These are phyloP conservation scores for Drosophila ananassae DNA, from an alignment of 1,140 invertebrate genomes.

Conservation along the genomic window DNA sequence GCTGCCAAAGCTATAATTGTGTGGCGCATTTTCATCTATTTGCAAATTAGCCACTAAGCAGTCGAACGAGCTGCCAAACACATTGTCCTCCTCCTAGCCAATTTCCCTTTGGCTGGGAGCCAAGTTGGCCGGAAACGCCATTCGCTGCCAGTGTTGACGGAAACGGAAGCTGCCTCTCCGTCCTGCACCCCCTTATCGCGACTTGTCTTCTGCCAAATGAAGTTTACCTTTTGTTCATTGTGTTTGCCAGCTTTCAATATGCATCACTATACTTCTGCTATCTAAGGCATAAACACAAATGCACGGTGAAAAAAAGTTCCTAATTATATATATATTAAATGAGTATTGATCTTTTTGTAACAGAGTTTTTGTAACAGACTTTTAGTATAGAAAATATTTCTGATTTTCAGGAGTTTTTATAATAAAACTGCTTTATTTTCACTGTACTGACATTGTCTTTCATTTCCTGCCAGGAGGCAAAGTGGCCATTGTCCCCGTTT, in stretches of 20 bases:
- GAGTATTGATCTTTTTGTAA: neutral
- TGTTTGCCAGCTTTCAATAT: conserved; percentile 52
- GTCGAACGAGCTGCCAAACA: conserved; percentile 51
- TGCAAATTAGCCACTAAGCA: conserved; percentile 72
- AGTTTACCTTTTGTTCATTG: conserved; percentile 59
- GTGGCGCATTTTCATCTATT: conserved; percentile 59
- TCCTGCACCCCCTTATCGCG: neutral
- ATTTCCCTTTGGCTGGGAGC: conserved; percentile 27
- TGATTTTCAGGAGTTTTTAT: no score
- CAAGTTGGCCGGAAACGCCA: conserved; percentile 39
- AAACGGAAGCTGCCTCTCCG: conserved; percentile 38
- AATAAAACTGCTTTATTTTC: neutral
- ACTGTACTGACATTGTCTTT: conserved; percentile 11
- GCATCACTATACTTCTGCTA: conserved; percentile 26
- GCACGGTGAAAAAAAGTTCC: conserved; percentile 9
- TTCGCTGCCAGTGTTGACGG: conserved; percentile 45
- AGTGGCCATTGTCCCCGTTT: conserved; percentile 46
- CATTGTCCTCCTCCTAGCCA: conserved; percentile 18
- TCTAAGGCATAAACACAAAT: conserved; percentile 34
- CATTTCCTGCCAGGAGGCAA: conserved; percentile 28
- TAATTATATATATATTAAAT: neutral
- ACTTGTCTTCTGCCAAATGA: conserved; percentile 48
- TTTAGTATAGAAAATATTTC: no score
- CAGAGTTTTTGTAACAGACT: no score
- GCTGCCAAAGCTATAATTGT: conserved; percentile 51